Conservation (phyloP, 1,140 invertebrate species). For the Plodia interpunctella region DNA sequence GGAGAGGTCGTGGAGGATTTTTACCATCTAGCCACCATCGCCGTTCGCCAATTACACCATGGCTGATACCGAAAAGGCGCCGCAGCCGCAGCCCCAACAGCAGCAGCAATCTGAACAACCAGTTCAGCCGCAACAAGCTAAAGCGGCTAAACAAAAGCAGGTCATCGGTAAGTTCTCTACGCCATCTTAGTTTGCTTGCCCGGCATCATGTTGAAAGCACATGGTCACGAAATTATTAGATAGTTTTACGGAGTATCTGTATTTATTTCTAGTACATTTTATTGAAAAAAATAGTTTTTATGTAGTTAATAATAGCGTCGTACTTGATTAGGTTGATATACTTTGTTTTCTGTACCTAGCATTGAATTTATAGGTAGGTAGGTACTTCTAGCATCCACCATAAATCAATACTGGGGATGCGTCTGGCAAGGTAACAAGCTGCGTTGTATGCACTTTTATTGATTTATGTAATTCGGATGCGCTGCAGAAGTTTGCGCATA, state of each 20-base stretch:
- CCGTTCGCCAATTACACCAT: conserved; percentile 78
- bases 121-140: conserved; percentile 61
- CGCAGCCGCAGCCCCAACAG: conserved; percentile 70
- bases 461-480: conserved; percentile 6
- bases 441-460: conserved; percentile 13
- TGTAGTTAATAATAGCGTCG: neutral
- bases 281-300: neutral
- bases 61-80: conserved; percentile 77
- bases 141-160: conserved; percentile 73
- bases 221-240: conserved; percentile 38
- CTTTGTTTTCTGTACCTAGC: too few relatives aligned
- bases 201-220: conserved; percentile 61
- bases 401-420: conserved; percentile 35
- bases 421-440: conserved; percentile 8
- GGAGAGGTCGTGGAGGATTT: conserved; percentile 76
- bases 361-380: too few relatives aligned
- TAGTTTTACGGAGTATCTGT: neutral
- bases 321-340: conserved; percentile 16
- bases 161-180: conserved; percentile 71
- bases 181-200: conserved; percentile 67
- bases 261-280: neutral
- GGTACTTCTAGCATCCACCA: conserved; percentile 9
- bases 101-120: conserved; percentile 55
- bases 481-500: neutral
- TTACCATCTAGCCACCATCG: conserved; percentile 77